A percentile compares a stretch with the other conserved stretches of the same genome.
These are phyloP conservation scores for Chaetops frenatus DNA, from an alignment of 2,113 vertebrate species.

Conservation along the genomic window DNA sequence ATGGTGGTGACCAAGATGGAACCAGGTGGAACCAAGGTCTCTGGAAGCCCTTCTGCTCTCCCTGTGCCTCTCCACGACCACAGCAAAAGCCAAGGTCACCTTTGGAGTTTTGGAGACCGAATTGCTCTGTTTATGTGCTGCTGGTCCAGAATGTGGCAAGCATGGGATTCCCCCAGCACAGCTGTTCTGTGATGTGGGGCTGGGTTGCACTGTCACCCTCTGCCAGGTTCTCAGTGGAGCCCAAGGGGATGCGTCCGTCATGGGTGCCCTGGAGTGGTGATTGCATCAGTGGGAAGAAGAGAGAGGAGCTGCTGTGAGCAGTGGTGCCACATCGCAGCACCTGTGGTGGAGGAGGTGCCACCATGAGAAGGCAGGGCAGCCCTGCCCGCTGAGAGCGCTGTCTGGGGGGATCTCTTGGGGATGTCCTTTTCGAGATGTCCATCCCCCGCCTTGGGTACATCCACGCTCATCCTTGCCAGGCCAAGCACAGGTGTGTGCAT, in stretches of 20 bases:
- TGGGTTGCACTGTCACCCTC: background rate
- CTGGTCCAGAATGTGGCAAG: background rate
- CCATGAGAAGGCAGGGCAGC: background rate
- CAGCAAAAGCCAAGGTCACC: background rate
- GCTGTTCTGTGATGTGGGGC: background rate
- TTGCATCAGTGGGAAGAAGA: background rate
- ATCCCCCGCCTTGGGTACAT: background rate
- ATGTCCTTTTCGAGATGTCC: background rate
- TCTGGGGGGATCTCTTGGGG: background rate
- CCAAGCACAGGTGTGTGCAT: fast-evolving
- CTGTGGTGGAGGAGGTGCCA: background rate
- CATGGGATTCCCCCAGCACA: fast-evolving
- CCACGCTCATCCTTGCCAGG: fast-evolving
- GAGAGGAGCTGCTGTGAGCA: background rate
- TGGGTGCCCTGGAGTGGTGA: too few relatives aligned
- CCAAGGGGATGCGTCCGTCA: fast-evolving
- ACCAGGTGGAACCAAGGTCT: background rate
- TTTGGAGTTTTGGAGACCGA: background rate
- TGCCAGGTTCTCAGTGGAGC: background rate
- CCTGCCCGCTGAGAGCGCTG: background rate
- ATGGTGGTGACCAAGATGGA: fast-evolving
- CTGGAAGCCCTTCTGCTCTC: background rate
- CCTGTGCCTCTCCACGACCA: background rate
- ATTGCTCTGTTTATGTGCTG: fast-evolving
- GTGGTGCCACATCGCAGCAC: background rate